Conservation (phyloP, 2,113 vertebrate species). For the Calcarius ornatus region DNA sequence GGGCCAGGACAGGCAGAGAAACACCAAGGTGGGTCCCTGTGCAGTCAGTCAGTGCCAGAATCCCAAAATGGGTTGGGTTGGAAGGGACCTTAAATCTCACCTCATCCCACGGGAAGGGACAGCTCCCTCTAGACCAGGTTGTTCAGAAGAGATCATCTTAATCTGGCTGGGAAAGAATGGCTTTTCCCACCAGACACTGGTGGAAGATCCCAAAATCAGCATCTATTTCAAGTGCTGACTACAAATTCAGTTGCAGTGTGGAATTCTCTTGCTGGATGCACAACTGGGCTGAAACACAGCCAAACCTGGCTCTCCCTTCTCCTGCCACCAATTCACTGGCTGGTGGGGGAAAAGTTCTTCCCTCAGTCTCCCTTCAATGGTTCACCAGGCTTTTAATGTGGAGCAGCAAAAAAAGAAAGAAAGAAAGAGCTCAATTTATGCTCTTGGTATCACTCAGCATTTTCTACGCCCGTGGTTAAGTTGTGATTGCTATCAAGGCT, state of each 20-base stretch:
- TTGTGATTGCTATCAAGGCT: conserved; percentile 51
- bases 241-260: fast-evolving
- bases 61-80: background rate
- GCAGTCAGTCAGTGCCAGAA: background rate
- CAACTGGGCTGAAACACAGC: background rate
- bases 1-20: background rate
- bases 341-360: background rate
- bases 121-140: background rate
- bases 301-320: background rate
- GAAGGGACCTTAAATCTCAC: background rate
- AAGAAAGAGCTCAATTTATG: background rate
- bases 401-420: background rate
- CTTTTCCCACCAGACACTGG: background rate
- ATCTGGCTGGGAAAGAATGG: background rate
- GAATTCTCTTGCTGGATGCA: background rate
- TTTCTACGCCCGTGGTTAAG: conserved; percentile 13
- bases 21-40: fast-evolving
- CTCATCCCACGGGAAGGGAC: background rate
- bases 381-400: background rate
- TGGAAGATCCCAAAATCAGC: background rate
- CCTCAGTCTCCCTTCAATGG: fast-evolving
- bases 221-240: background rate
- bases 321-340: background rate
- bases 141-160: background rate
- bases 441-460: conserved; percentile 21